These are phyloP conservation scores for Phymatocera aterrima DNA, from an alignment of 2,888 invertebrate genomes.

Conservation along the genomic window DNA sequence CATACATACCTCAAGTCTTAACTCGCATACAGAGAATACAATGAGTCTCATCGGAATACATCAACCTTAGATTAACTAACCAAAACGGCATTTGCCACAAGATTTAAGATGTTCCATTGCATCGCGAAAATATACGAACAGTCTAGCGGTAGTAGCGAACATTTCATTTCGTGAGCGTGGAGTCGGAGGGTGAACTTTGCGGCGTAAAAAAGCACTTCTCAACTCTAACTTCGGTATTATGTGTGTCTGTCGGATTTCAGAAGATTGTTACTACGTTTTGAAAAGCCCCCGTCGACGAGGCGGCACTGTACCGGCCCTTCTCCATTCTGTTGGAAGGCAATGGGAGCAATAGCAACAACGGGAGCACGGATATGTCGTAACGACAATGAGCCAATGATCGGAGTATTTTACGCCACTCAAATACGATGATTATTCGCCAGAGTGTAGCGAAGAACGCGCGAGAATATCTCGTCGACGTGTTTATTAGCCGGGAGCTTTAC, in stretches of 20 bases:
- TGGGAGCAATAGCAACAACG: not conserved
- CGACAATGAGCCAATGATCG: constrained; percentile 13
- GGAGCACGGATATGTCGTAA: not conserved
- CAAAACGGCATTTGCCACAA: not conserved
- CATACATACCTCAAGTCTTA: not conserved
- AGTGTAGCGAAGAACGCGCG: not conserved
- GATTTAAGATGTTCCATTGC: not conserved
- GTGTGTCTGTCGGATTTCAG: not conserved
- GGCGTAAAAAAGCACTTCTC: too few relatives aligned
- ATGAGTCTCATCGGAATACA: not conserved
- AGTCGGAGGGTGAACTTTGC: too few relatives aligned
- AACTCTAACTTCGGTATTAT: too few relatives aligned
- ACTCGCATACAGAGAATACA: not conserved
- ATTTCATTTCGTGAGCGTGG: too few relatives aligned
- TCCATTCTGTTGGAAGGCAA: not conserved
- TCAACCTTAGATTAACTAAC: constrained; percentile 7
- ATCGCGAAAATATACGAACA: not conserved
- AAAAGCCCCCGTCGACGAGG: not conserved
- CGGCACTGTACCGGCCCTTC: not conserved
- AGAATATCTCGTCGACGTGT: not conserved
- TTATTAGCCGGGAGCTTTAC: not conserved
- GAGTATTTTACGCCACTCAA: not conserved
- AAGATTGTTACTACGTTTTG: not conserved
- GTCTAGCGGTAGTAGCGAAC: too few relatives aligned
- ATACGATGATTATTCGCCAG: not conserved